Base-by-base conservation (phyloP, 2,888 invertebrate genomes). In the Nymphalis urticae region DNA sequence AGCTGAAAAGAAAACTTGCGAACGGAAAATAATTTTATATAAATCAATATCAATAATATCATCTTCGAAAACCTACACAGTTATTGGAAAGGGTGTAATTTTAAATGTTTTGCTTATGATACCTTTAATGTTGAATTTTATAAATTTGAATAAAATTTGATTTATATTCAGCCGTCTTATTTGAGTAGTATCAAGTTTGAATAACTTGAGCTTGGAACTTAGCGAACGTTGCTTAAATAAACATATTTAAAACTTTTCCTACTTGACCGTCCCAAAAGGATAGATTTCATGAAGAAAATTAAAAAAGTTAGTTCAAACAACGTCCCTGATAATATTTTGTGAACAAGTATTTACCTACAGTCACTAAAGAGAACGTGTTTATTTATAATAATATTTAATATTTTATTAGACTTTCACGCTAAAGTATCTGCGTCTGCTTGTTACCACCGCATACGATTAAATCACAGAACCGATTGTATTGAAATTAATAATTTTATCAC, bases 251-350 rank as follows among this genome's bases (percentile, higher is more conserved):
- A 85, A 80, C 81, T 84, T 82, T 76, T 63, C 77, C 77, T 75
- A 73, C 81, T 83, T 84, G 82, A 85, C 83, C 82, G 80, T 78
- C 78, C 80, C 77, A 77, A 78, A 80, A 78, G 79, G 78, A 82
- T 80, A 80, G 77, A 79, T 82, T 82, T 85, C 78, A 79, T 75
- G 76, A 82, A 82, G 84, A 84, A 86, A 83, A 87, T 87, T 85
- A 85, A 87, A 86, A 87, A 70, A 72, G 68, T 72, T 72, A 64
- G 48, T 70, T 70, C 64, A 70, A 70, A 72, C 64, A 72, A 65
- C 36, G 54, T 64, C 50, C 60, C 48, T 59, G 65, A 50, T 70
- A 50, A 70, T 62, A 66, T 69, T 72, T 68, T 70, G 61, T 60
- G 50, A 63, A 63, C 64, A 61, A 64, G 62, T 54, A 24, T 64